Base-by-base conservation (phyloP, 2,113 vertebrate genomes). In the Albula goreensis region DNA sequence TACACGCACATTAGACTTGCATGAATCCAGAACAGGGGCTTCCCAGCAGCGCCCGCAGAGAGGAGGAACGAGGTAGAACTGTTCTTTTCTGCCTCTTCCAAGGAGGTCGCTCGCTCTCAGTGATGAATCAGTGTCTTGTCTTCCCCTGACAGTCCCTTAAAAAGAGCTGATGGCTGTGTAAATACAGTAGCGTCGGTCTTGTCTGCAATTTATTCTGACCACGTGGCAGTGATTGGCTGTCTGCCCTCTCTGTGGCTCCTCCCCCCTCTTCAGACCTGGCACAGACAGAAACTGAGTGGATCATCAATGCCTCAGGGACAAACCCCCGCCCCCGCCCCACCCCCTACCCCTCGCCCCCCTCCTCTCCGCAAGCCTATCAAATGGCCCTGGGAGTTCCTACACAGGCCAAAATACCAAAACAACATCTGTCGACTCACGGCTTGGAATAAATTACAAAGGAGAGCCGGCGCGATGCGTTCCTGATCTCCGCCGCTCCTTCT, bases 91-190 rank as follows among this genome's bases (percentile, higher is more conserved):
- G 19, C 86, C 81, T 57, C 22, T 50, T 7, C 15, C 70, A 74
- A 49, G 4, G 49, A 51, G 25, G 80, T 81, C 83, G 63, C 82
- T 50, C 81, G 77, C 82, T 41, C 53, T 85, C 82, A 86, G 85
- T 88, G 90, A 92, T 89, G 88, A 89, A 91, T 88, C 86, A 89
- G 86, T 87, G 89, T 60, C 86, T 89, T 74, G 60, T 88, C 85
- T 84, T 90, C 85, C 86, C 81, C 85, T 86, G 86, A 80, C 79
- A 80, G 66, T 74, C 78, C 83, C 86, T 89, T 88, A 79, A 90
- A 66, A 88, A 89, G 88, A n/a, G 78, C 87, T 50, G 41, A 48
- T 22, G 56, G 53, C 78, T 84, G 80, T 89, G 87, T 90, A 86
- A 90, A 89, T 87, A 84, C 22, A 74, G 22, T 66, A 66, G 85